Conservation (phyloP, 2,113 vertebrate species). For the Sander lucioperca region DNA sequence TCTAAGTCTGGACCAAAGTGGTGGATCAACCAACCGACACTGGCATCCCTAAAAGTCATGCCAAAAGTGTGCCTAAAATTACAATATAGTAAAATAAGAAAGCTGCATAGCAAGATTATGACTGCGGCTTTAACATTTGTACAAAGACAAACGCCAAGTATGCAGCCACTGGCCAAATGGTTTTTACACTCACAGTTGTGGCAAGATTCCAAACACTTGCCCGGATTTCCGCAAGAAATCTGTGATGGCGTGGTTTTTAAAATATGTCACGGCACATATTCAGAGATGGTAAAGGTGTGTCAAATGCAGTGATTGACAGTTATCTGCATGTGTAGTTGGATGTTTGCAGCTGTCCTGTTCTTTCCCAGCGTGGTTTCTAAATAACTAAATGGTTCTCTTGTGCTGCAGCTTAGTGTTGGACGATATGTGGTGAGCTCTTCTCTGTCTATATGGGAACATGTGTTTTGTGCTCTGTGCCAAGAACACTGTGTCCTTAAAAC, state of each 20-base stretch:
- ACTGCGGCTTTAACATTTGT: not conserved
- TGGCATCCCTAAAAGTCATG: not conserved
- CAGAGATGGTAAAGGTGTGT: not conserved
- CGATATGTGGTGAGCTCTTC: conserved; percentile 1
- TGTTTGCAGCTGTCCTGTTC: conserved; percentile 8
- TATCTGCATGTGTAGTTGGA: conserved; percentile 4
- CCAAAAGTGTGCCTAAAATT: not conserved
- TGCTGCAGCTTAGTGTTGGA: conserved; percentile 4
- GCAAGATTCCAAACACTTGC: not conserved
- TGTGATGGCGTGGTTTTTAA: not conserved
- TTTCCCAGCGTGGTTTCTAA: conserved; percentile 7
- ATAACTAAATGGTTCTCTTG: conserved; percentile 44
- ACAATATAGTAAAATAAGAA: not conserved
- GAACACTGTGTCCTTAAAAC: not conserved
- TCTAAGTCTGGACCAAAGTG: not conserved
- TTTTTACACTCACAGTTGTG: not conserved
- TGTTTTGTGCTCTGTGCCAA: not conserved
- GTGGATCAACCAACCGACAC: not conserved
- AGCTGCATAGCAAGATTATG: not conserved
- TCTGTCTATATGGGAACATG: not conserved
- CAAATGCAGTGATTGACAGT: not conserved
- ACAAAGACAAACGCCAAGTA: not conserved
- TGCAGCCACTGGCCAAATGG: not conserved
- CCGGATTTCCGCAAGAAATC: not conserved
- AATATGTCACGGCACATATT: not conserved